These are phyloP conservation scores for Sesamia inferens DNA, from an alignment of 2,888 invertebrate species.

Conservation along the genomic window DNA sequence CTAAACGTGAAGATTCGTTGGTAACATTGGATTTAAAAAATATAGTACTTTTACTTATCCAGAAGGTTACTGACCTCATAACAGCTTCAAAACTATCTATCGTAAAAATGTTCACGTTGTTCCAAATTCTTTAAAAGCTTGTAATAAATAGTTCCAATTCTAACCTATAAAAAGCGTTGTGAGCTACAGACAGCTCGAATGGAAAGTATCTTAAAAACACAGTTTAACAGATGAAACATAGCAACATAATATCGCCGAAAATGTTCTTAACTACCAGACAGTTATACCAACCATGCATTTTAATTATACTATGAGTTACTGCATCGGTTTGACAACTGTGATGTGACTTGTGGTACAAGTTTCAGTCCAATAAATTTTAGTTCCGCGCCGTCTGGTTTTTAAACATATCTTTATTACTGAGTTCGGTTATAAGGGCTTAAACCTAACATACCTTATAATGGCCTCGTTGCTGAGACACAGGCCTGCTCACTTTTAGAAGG, in stretches of 20 bases:
- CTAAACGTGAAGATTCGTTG: slow-evolving; percentile 7
- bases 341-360: slow-evolving; percentile 39
- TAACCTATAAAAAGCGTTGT: not conserved
- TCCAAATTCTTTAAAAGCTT: not conserved
- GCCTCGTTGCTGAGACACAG: not conserved
- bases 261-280: slow-evolving; percentile 11
- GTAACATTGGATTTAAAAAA: slow-evolving; percentile 19
- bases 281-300: slow-evolving; percentile 24
- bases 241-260: slow-evolving; percentile 1
- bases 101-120: not conserved
- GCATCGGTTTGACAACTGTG: slow-evolving; percentile 36
- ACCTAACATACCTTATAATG: not conserved
- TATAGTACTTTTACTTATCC: slow-evolving; percentile 8
- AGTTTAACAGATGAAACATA: slow-evolving; percentile 1
- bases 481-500: not conserved
- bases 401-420: not conserved
- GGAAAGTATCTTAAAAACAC: not conserved
- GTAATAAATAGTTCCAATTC: not conserved
- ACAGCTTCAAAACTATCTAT: not conserved
- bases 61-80: slow-evolving; percentile 8
- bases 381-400: not conserved
- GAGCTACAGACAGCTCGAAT: not conserved
- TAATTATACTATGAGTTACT: slow-evolving; percentile 38
- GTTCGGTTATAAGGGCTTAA: not conserved
- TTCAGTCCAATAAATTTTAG: not conserved